Evolutionary conservation across 2,888 invertebrate species (phyloP).

Genomic region (Sarcophaga carnaria): DNA sequence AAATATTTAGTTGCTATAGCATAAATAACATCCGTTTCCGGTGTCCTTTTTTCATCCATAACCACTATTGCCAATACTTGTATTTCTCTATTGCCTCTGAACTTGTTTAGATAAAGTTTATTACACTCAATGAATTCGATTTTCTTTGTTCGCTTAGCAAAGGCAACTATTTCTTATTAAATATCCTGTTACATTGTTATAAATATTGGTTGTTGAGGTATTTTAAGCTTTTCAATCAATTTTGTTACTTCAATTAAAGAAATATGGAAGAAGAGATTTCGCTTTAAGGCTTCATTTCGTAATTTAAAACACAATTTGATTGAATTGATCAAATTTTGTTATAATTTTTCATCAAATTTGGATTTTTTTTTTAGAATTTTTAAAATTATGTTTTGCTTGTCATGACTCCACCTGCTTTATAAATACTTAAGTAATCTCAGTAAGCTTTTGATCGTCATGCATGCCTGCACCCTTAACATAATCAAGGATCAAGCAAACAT

Average conservation of each 20-base stretch:
- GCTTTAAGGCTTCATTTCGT: background rate
- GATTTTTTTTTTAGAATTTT: no score
- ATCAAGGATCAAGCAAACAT: no score
- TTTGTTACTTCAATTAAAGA: background rate
- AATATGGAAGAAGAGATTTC: background rate
- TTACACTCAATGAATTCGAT: background rate
- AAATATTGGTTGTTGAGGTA: background rate
- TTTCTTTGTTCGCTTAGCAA: background rate
- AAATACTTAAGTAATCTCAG: no score
- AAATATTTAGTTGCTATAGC: background rate
- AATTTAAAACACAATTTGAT: background rate
- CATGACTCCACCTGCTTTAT: no score
- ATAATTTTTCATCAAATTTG: no score
- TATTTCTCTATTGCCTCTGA: background rate
- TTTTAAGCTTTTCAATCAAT: background rate
- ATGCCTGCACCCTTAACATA: no score
- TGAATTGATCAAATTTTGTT: no score
- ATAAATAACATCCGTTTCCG: slow-evolving; percentile 1
- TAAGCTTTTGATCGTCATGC: no score
- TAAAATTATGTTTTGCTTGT: no score
- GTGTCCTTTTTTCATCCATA: background rate
- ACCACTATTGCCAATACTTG: background rate
- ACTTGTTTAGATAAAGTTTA: slow-evolving; percentile 1
- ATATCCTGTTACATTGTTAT: background rate
- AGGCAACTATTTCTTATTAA: background rate